Percentiles rank a stretch among this genome's conserved stretches.
Evolutionary conservation across 2,113 vertebrate species (phyloP).

Genomic region (Ptychochromis oligacanthus): DNA sequence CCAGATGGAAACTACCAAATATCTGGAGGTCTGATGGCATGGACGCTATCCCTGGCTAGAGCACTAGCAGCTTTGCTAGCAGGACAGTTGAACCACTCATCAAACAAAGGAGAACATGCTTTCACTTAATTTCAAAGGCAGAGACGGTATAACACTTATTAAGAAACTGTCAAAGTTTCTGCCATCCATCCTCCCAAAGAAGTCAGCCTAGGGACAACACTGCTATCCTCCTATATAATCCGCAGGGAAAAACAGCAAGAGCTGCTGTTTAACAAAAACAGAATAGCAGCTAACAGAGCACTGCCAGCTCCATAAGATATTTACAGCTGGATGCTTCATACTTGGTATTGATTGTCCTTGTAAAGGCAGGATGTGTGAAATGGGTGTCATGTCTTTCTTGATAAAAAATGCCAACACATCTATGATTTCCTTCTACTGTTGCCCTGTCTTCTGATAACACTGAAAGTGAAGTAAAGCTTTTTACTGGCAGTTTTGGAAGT

Average conservation of each 20-base stretch:
- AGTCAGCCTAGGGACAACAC: too few species aligned
- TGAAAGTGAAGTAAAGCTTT: background rate
- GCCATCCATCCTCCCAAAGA: background rate
- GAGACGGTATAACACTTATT: background rate
- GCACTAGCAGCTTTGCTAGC: background rate
- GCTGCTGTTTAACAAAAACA: too few species aligned
- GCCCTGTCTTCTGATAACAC: background rate
- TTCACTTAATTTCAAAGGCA: background rate
- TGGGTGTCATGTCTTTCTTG: background rate
- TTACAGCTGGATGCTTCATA: background rate
- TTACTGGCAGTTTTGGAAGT: background rate
- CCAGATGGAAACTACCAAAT: too few species aligned
- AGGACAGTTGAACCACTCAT: background rate
- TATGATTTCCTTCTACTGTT: background rate
- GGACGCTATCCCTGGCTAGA: too few species aligned
- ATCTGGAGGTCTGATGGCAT: too few species aligned
- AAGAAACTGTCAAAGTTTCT: background rate
- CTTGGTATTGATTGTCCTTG: background rate
- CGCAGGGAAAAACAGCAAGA: too few species aligned
- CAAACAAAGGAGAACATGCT: background rate
- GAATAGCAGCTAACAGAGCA: background rate
- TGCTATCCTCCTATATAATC: too few species aligned
- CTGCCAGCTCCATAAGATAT: background rate
- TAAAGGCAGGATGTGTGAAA: constrained; percentile 1
- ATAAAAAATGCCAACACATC: background rate